Conservation (phyloP, 37 sponge, comb jelly and placozoan genomes). For the Sycon ciliatum region DNA sequence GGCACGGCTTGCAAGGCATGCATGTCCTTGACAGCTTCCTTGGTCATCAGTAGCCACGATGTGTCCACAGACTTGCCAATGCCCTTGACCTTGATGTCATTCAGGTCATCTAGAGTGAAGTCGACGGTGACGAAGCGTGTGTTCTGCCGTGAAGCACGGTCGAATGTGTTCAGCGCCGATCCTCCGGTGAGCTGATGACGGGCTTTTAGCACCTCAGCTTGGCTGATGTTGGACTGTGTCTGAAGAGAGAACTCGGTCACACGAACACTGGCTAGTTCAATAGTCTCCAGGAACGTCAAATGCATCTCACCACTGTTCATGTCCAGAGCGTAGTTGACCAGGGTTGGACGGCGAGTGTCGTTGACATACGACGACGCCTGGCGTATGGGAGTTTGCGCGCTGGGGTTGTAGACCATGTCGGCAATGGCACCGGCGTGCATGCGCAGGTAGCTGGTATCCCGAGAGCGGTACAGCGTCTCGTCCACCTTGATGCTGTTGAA, state of each 20-base stretch:
- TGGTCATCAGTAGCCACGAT: conserved; percentile 68
- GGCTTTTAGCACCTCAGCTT: conserved; percentile 33
- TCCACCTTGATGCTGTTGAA: conserved; percentile 68
- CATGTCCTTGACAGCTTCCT: conserved; percentile 58
- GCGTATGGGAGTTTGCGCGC: conserved; percentile 25
- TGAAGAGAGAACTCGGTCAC: conserved; percentile 53
- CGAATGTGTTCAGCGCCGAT: conserved; percentile 44
- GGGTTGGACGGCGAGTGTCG: conserved; percentile 50
- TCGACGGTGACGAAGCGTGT: conserved; percentile 43
- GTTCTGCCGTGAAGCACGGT: too few relatives aligned
- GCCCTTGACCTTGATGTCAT: conserved; percentile 52
- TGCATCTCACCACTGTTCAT: conserved; percentile 60
- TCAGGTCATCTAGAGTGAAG: conserved; percentile 54
- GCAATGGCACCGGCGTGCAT: conserved; percentile 44
- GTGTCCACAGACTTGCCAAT: conserved; percentile 50
- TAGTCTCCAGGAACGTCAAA: conserved; percentile 74
- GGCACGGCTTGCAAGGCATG: conserved; percentile 58
- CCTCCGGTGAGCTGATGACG: conserved; percentile 42
- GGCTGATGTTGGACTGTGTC: conserved; percentile 45
- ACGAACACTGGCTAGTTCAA: conserved; percentile 61
- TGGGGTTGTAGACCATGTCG: conserved; percentile 78
- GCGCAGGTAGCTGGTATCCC: conserved; percentile 47
- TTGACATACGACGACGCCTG: conserved; percentile 41
- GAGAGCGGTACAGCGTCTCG: conserved; percentile 33
- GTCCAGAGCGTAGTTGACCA: conserved; percentile 61